phyloP scores from a whole-genome alignment of 1,140 invertebrate genomes.

The Leptestheria dahalacensis region DNA sequence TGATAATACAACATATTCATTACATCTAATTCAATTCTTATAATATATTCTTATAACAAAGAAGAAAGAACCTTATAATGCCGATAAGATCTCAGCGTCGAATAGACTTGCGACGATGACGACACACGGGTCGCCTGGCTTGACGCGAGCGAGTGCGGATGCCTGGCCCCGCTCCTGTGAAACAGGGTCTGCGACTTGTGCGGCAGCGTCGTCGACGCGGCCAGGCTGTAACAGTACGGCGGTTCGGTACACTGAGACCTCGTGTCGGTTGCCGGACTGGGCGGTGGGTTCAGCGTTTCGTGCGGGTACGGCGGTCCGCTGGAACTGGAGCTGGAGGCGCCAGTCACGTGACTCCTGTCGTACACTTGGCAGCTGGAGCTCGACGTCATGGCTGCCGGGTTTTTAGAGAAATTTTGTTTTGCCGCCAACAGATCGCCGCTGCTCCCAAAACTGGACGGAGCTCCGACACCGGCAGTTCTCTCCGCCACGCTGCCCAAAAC shows the following conservation, averaged over 20 bases:
- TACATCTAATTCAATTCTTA: background rate
- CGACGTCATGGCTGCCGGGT: slow-evolving; percentile 1
- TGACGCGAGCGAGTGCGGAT: slow-evolving; percentile 23
- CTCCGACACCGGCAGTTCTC: slow-evolving; percentile 10
- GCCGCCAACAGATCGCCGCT: slow-evolving; percentile 2
- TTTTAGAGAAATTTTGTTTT: slow-evolving; percentile 11
- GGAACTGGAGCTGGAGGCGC: slow-evolving; percentile 58
- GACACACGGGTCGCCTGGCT: background rate
- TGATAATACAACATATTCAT: too few relatives aligned
- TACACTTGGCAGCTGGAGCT: slow-evolving; percentile 39
- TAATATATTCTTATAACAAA: background rate
- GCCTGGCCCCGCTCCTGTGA: slow-evolving; percentile 15
- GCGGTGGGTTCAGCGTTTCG: slow-evolving; percentile 74
- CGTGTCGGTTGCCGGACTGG: slow-evolving; percentile 56
- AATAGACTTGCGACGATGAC: slow-evolving; percentile 5
- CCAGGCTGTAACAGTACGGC: slow-evolving; percentile 19
- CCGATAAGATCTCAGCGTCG: slow-evolving; percentile 25
- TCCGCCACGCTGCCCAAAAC: slow-evolving; percentile 1
- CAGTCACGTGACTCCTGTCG: slow-evolving; percentile 63
- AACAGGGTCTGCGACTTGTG: slow-evolving; percentile 11
- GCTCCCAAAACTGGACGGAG: background rate
- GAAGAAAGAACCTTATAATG: slow-evolving; percentile 15
- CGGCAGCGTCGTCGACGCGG: background rate
- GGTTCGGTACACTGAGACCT: slow-evolving; percentile 26
- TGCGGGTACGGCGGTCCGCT: slow-evolving; percentile 44